A percentile compares a stretch with the other conserved stretches of the same genome.
These are phyloP conservation scores for Copidosoma aretas DNA, from an alignment of 2,888 invertebrate genomes.

Conservation along the genomic window DNA sequence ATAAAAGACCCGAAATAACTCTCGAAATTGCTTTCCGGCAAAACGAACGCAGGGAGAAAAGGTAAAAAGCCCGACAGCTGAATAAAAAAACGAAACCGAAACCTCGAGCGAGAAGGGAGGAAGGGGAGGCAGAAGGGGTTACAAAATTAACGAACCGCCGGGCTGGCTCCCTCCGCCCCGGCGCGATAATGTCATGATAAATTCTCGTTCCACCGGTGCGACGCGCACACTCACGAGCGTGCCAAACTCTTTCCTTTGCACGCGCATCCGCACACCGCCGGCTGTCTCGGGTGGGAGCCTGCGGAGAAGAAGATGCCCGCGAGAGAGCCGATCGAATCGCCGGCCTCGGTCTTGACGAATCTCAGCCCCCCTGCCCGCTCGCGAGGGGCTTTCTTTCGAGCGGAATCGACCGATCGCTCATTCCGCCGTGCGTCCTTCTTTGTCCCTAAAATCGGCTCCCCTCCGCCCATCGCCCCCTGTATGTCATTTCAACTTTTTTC, in stretches of 20 bases:
- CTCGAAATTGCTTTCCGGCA: background rate
- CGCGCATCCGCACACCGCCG: background rate
- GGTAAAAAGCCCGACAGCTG: background rate
- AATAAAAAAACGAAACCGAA: background rate
- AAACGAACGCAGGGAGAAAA: background rate
- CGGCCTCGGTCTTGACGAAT: conserved; percentile 19
- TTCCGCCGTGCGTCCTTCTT: no score
- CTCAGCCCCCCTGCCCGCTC: background rate
- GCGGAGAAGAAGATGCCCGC: background rate
- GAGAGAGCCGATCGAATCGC: conserved; percentile 21
- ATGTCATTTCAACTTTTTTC: no score
- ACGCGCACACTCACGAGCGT: background rate
- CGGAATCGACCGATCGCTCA: no score
- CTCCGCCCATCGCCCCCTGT: no score
- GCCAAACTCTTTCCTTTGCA: background rate
- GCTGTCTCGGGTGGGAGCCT: background rate
- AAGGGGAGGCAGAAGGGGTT: conserved; percentile 6
- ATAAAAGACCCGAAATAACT: background rate
- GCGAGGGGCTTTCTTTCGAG: no score
- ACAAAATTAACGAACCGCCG: conserved; percentile 30
- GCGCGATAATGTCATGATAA: conserved; percentile 33
- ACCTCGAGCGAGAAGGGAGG: background rate
- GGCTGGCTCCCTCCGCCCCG: background rate
- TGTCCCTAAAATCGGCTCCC: no score
- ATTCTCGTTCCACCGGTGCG: conserved; percentile 17